Conservation (phyloP, 2,888 invertebrate species). For the Crocallis elinguaria region DNA sequence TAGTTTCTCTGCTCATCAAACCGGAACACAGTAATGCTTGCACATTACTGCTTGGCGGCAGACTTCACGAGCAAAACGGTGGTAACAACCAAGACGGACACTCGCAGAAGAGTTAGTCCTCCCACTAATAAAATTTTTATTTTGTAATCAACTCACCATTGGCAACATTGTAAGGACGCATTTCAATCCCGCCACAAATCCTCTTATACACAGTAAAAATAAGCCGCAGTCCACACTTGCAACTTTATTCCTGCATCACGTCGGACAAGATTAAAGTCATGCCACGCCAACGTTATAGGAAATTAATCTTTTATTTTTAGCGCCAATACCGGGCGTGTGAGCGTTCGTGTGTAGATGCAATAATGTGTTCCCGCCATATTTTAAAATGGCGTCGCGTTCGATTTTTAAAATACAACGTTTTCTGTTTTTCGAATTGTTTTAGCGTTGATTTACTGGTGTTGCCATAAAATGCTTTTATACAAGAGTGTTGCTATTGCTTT, state of each 20-base stretch:
- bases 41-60: no score
- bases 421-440: slow-evolving; percentile 46
- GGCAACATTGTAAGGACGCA: slow-evolving; percentile 6
- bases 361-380: slow-evolving; percentile 67
- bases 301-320: slow-evolving; percentile 81
- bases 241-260: slow-evolving; percentile 47
- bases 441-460: slow-evolving; percentile 39
- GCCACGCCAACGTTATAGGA: slow-evolving; percentile 66
- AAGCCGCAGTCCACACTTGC: slow-evolving; percentile 40
- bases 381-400: slow-evolving; percentile 68
- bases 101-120: no score
- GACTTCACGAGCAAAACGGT: no score
- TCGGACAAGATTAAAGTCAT: slow-evolving; percentile 57
- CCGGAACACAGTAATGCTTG: no score
- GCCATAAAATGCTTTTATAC: no score
- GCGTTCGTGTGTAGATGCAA: slow-evolving; percentile 66
- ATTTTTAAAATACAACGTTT: slow-evolving; percentile 58
- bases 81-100: no score
- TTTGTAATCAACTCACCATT: not conserved
- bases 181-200: slow-evolving; percentile 4
- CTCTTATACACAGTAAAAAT: slow-evolving; percentile 22
- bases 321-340: slow-evolving; percentile 52
- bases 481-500: slow-evolving; percentile 31
- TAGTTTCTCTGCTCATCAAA: no score
- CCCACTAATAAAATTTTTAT: no score